Base-by-base conservation (phyloP, 1,140 invertebrate genomes). In the Cylas formicarius region DNA sequence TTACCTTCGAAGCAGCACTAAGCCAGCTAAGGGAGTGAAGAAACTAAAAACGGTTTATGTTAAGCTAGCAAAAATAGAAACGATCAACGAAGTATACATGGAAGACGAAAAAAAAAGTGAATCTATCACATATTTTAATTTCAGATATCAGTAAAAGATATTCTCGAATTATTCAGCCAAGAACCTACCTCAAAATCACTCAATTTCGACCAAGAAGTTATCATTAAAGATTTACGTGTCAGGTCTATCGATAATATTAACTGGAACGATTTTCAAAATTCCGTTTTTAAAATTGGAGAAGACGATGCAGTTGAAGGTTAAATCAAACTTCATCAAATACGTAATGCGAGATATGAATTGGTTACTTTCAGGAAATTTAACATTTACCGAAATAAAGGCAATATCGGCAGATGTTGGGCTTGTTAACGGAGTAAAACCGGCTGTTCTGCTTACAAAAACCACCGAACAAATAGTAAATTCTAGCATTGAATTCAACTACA, bases 381-480 rank as follows among this genome's bases (percentile, higher is more conserved):
- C 24, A 13, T 29, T 55, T 8, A 29, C 40, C 9, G 17, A 43
- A 17, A 26, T 57, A 11, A 38, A 45, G 41, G 29, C 50, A 17
- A 44, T 35, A 23, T 27, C 48, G 7, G 22, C 58, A 20, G 31
- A 38, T 21, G 42, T 50, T 10, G 11, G 38, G n/a, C 37, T 22
- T 11, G 13, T 61, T 13, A 38, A 44, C 7, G 39, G 34, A 27
- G 26, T 57, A n/a, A 16, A 41, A 29, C 32, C 46, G 9, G 24
- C 47, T 11, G 32, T 54, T 29, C 34, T 62, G 19, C 22, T 62
- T 10, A 60, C 58, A n/a, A 49, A 26, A 38, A 28, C 48, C 14
- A 62, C 60, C 21, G 35, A 54, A 35, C 59, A 61, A 48, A 50
- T 35, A 9, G 44, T 61, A 7, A 43, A 48, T 39, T 47, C 57